Conservation (phyloP, 1,140 invertebrate genomes). For the Bemisia tabaci region DNA sequence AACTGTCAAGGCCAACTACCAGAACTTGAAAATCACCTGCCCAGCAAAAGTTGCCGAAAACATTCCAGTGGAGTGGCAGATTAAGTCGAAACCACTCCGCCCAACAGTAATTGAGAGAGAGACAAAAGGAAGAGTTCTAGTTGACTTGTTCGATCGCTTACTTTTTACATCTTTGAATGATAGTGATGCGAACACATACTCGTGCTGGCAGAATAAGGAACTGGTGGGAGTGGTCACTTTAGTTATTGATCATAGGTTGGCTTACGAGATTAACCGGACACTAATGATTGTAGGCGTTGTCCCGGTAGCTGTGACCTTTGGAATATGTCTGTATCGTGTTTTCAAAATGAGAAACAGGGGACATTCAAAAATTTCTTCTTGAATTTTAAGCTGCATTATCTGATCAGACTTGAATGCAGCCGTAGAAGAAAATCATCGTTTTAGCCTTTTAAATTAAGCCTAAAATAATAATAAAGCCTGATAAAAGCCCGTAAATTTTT, state of each 20-base stretch:
- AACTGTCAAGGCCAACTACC: constrained; percentile 30
- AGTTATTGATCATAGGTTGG: background rate
- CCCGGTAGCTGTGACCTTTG: background rate
- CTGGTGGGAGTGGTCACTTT: constrained; percentile 38
- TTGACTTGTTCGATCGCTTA: constrained; percentile 34
- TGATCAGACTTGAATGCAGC: no score
- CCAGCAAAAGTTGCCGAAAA: constrained; percentile 28
- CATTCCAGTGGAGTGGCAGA: constrained; percentile 35
- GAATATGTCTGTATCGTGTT: background rate
- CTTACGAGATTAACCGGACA: background rate
- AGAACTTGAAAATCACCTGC: constrained; percentile 34
- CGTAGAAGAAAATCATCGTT: no score
- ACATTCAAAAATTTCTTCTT: no score
- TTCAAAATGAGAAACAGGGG: background rate
- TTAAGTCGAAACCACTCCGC: constrained; percentile 31
- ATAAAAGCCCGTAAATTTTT: no score
- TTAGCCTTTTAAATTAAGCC: no score
- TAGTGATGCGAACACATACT: constrained; percentile 14
- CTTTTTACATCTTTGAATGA: constrained; percentile 33
- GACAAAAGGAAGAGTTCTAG: constrained; percentile 32
- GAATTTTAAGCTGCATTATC: no score
- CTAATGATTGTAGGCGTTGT: constrained; percentile 25
- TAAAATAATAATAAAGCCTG: no score
- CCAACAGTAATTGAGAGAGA: constrained; percentile 28
- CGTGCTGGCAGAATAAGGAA: constrained; percentile 45